Conservation (phyloP, 2,797 vertebrate species). For the Danio tinwini region DNA sequence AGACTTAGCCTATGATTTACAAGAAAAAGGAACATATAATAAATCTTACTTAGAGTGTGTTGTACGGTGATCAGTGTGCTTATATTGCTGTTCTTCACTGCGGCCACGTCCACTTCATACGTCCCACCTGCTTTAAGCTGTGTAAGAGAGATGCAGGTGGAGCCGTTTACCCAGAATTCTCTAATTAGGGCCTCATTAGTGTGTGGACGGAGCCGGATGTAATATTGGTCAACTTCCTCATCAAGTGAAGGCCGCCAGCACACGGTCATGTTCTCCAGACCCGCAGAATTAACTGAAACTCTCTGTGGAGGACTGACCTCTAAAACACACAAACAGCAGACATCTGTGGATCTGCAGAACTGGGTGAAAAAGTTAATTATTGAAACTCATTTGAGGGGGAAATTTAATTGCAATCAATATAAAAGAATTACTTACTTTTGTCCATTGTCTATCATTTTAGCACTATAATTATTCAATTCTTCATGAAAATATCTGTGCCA, state of each 20-base stretch:
- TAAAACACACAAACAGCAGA: slow-evolving; percentile 59
- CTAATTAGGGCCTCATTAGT: slow-evolving; percentile 39
- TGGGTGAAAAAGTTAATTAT: not conserved
- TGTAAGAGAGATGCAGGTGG: slow-evolving; percentile 74
- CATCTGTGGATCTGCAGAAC: slow-evolving; percentile 4
- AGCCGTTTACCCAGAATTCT: slow-evolving; percentile 70
- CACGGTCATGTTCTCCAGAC: slow-evolving; percentile 75
- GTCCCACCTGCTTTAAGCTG: slow-evolving; percentile 79
- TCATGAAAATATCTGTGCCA: not conserved
- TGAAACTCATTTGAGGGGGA: not conserved
- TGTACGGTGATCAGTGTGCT: slow-evolving; percentile 75
- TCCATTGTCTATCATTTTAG: not conserved
- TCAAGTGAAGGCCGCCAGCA: slow-evolving; percentile 76
- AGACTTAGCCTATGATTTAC: too few relatives aligned
- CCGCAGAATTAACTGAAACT: slow-evolving; percentile 70
- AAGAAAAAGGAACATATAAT: slow-evolving; percentile 8
- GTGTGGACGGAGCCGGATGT: slow-evolving; percentile 70
- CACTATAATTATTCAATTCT: not conserved
- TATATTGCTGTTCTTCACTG: slow-evolving; percentile 76
- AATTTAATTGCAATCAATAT: not conserved
- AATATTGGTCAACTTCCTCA: slow-evolving; percentile 72
- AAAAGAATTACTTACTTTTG: not conserved
- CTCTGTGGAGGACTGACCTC: slow-evolving; percentile 77
- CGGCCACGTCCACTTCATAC: slow-evolving; percentile 81
- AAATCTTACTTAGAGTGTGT: slow-evolving; percentile 80